Evolutionary conservation across 2,888 invertebrate genomes (phyloP).

Genomic region (Scaptomyza tumidula): DNA sequence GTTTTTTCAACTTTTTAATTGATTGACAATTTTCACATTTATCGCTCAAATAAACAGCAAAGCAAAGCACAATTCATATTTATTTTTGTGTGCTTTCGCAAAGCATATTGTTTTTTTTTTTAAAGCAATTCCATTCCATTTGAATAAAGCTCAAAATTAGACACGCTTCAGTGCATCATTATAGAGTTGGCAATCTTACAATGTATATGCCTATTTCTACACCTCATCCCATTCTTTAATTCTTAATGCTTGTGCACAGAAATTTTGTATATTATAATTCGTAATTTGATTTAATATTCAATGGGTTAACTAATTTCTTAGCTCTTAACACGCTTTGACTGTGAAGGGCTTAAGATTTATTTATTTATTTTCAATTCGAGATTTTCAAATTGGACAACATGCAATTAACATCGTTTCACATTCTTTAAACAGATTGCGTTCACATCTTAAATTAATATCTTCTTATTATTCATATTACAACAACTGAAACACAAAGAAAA

Average conservation of each 20-base stretch:
- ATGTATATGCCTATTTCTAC: not conserved
- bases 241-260: not conserved
- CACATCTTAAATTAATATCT: too few relatives aligned
- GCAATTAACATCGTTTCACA: not conserved
- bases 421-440: too few relatives aligned
- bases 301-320: slow-evolving; percentile 28
- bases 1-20: slow-evolving; percentile 74
- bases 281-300: slow-evolving; percentile 42
- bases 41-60: slow-evolving; percentile 30
- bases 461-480: too few relatives aligned
- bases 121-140: slow-evolving; percentile 44
- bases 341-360: not conserved
- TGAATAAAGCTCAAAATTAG: slow-evolving; percentile 51
- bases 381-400: not conserved
- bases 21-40: slow-evolving; percentile 63
- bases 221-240: not conserved
- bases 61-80: slow-evolving; percentile 46
- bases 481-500: too few relatives aligned
- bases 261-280: not conserved
- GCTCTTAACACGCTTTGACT: not conserved
- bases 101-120: slow-evolving; percentile 36
- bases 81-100: slow-evolving; percentile 27
- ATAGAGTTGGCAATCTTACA: not conserved
- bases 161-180: slow-evolving; percentile 49
- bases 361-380: not conserved